Evolutionary conservation across 2,113 vertebrate genomes (phyloP).

Genomic region (Pogonocichla stellata): DNA sequence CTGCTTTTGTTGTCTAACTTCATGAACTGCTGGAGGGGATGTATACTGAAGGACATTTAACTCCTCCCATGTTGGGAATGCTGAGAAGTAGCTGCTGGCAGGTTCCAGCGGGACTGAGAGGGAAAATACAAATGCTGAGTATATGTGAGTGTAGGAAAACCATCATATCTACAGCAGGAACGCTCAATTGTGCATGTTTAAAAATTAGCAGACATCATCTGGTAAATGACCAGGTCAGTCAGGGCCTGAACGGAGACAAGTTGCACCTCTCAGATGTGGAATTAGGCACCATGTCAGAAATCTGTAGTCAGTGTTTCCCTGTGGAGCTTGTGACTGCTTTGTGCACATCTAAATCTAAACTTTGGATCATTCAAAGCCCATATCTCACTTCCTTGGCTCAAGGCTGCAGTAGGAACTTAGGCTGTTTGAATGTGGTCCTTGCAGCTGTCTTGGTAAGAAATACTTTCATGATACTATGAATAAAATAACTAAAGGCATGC

Average conservation of each 20-base stretch:
- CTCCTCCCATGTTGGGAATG: not conserved
- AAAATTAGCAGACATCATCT: not conserved
- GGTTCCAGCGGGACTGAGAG: not conserved
- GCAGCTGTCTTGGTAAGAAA: not conserved
- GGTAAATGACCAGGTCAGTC: not conserved
- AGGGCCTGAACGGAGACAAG: not conserved
- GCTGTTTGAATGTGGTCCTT: not conserved
- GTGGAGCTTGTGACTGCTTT: not conserved
- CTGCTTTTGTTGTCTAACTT: not conserved
- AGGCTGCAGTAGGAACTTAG: not conserved
- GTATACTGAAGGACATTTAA: not conserved
- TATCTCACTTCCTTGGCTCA: not conserved
- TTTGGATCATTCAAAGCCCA: not conserved
- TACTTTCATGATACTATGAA: not conserved
- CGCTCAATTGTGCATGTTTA: not conserved
- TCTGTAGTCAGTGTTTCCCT: not conserved
- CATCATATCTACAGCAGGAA: not conserved
- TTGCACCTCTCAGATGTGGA: not conserved
- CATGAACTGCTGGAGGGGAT: not conserved
- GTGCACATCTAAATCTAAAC: not conserved
- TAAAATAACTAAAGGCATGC: not conserved
- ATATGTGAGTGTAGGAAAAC: not conserved
- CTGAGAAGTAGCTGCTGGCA: constrained; percentile 1
- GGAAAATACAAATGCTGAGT: not conserved
- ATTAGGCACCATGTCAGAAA: not conserved